These are phyloP conservation scores for Coenobita brevimanus DNA, from an alignment of 1,140 invertebrate genomes.

Conservation along the genomic window DNA sequence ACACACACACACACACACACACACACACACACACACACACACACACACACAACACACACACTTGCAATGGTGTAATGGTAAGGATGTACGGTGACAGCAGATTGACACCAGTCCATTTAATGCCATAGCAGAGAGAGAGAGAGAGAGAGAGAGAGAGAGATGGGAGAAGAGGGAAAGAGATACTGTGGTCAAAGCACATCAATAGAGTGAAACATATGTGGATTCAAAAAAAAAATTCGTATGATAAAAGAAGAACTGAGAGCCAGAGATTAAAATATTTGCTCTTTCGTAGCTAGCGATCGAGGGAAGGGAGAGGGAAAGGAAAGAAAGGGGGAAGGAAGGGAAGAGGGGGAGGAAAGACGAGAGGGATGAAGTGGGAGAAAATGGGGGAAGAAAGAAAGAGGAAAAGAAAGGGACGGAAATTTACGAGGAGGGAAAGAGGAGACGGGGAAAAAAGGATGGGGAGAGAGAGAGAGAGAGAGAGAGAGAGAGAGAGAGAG, in stretches of 20 bases:
- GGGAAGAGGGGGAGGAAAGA: neutral
- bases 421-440: neutral
- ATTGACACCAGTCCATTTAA: neutral
- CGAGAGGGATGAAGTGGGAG: neutral
- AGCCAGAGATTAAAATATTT: neutral
- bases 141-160: slow-evolving; percentile 21
- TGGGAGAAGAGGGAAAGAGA: neutral
- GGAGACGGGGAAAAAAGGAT: too few relatives aligned
- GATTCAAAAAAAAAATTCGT: neutral
- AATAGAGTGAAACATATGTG: neutral
- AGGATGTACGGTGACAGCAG: neutral
- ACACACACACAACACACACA: too few relatives aligned
- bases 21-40: too few relatives aligned
- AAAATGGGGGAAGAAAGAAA: neutral
- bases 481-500: slow-evolving; percentile 1
- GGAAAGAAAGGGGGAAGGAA: neutral
- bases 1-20: too few relatives aligned
- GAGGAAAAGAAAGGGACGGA: neutral
- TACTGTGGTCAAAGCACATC: neutral
- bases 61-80: neutral
- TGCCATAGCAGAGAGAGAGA: neutral
- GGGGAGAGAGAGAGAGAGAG: slow-evolving; percentile 2
- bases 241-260: neutral
- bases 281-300: neutral
- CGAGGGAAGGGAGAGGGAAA: neutral